Base-by-base conservation (phyloP, 2,113 vertebrate genomes). In the Puma concolor region DNA sequence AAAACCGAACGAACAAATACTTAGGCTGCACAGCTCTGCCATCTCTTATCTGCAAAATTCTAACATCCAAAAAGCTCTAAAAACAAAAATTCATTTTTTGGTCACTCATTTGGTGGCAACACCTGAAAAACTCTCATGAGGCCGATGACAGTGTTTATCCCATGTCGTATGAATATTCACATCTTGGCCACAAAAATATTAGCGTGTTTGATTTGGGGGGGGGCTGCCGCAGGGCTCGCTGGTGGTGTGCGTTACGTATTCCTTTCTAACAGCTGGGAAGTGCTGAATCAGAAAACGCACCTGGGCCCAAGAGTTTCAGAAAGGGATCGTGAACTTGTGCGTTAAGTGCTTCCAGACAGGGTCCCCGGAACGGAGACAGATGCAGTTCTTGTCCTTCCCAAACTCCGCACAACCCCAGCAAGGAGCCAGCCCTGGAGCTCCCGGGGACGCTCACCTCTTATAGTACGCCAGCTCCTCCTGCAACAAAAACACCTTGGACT, bases 381-480 rank as follows among this genome's bases (percentile, higher is more conserved):
- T 1, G 44, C 21, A 7, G 13, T 3, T 77, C 63, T 12, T 0
- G 16, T 66, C 44, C n/a, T 54, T 41, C 60, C 54, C 2, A 54
- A 11, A n/a, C 74, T 33, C n/a, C 0, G 2, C n/a, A 14, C 19
- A 0, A 1, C 57, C 69, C n/a, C 50, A 11, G 21, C 21, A 7
- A 23, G n/a, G 71, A 52, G 38, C 31, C 31, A 6, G 76, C 41
- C 13, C 0, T 27, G 72, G 50, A 6, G 64, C 52, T 12, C 27
- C 6, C 1, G 0, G 29, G 83, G 41, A 17, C 21, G 0, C 97
- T 29, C 92, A 99, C 99, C 99, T 99, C 98, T 99, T 99, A 88
- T 99, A 99, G 98, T 99, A 99, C 1, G 99, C 99, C 92, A 99
- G 98, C 93, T 99, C 99, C 90, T 99, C 99, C 94, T 99, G 99